Evolutionary conservation across 2,113 vertebrate species (phyloP), one percentile per base, ranked within the genome.

Genomic region (Rattus rattus): DNA sequence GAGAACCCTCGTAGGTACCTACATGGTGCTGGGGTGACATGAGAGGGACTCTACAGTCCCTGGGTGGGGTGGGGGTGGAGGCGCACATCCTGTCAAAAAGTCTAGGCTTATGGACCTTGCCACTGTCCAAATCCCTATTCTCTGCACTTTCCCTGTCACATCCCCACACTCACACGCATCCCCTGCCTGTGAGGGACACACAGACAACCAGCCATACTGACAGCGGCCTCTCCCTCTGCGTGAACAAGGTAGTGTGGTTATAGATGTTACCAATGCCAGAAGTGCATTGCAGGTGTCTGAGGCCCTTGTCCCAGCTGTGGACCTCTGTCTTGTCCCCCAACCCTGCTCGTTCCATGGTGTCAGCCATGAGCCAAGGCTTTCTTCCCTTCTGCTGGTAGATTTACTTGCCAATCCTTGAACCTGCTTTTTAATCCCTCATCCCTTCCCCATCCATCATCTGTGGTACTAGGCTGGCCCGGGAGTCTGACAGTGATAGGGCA

Each of bases 221-320:
- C 12, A 4, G 43, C 33, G 0, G 30, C n/a, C 1, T 49, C 67
- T 49, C 9, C 1, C 28, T 75, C 61, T 36, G 8, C 36, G 19
- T 63, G 84, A 94, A 86, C 91, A 92, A 94, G 94, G 94, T 90
- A 65, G 0, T 59, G 63, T 95, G 95, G 43, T 73, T n/a, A 28
- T 6, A 39, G 59, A 22, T 93, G 92, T 90, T 96, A 92, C 93
- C 96, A 85, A 65, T 79, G 54, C 88, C 13, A 9, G 75, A 84
- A 73, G 85, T 96, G 94, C 19, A 69, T 97, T 97, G 89, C 33
- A 20, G 67, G 93, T 65, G 3, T 93, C 96, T 87, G 11, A 75
- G 28, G 85, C 95, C 72, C 96, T 61, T 7, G 1, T 0, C 56
- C 87, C 85, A 77, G 49, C 95, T 93, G 96, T 59, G 75, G 95